Conservation (phyloP, 1,140 invertebrate species). For the Platorchestia sp. region DNA sequence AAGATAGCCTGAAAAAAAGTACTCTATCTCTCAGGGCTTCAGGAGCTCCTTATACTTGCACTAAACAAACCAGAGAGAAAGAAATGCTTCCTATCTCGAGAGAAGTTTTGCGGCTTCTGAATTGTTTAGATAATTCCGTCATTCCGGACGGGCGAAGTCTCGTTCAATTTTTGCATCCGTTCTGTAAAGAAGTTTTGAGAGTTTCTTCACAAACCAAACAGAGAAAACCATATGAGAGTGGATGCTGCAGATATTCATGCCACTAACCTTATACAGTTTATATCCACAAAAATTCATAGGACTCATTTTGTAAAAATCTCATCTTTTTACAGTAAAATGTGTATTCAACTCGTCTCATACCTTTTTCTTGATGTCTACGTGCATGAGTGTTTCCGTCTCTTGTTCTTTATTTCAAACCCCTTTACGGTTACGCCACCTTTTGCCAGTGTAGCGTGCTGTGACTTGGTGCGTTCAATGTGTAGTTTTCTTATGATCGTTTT, state of each 20-base stretch:
- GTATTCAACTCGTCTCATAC: no score
- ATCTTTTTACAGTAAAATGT: no score
- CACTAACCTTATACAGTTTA: no score
- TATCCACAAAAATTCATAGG: no score
- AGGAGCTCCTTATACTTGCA: neutral
- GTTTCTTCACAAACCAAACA: neutral
- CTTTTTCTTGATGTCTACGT: no score
- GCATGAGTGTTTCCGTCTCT: no score
- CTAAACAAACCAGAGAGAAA: constrained; percentile 32
- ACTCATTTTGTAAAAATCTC: no score
- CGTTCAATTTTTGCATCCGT: neutral
- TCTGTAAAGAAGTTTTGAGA: neutral
- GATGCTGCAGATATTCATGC: neutral
- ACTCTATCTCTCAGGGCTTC: neutral
- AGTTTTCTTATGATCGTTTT: no score
- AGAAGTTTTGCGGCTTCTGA: constrained; percentile 46
- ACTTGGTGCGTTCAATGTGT: no score
- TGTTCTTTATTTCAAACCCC: no score
- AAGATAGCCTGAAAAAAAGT: neutral
- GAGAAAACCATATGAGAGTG: neutral
- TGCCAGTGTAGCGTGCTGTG: no score
- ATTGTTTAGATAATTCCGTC: constrained; percentile 34
- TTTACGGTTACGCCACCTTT: no score
- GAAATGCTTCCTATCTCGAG: constrained; percentile 33
- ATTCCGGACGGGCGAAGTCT: neutral